Conservation (phyloP, 2,797 vertebrate genomes). For the Champsocephalus gunnari region DNA sequence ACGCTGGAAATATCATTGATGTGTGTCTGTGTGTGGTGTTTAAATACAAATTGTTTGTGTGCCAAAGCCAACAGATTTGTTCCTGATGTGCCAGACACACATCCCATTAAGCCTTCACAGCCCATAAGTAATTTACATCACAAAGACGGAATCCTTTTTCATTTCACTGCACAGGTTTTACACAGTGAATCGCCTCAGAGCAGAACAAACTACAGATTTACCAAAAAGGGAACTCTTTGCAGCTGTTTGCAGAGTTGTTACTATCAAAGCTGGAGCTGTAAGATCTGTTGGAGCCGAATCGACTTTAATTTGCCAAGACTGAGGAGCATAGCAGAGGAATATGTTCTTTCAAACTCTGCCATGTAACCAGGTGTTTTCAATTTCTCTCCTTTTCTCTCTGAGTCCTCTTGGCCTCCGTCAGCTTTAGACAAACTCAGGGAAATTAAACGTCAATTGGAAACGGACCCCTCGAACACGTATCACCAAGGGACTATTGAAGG, state of each 20-base stretch:
- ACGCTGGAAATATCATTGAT: conserved; percentile 9
- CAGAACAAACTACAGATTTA: conserved; percentile 40
- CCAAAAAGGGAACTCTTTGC: conserved; percentile 24
- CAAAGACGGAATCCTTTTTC: conserved; percentile 63
- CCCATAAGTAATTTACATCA: conserved; percentile 73
- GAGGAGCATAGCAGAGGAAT: conserved; percentile 35
- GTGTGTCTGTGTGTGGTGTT: conserved; percentile 53
- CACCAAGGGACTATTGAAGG: conserved; percentile 41
- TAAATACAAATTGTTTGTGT: conserved; percentile 45
- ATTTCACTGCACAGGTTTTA: conserved; percentile 49
- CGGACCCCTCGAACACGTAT: conserved; percentile 31
- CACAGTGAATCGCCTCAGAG: conserved; percentile 40
- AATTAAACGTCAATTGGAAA: conserved; percentile 65
- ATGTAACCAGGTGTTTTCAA: conserved; percentile 58
- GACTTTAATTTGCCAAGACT: conserved; percentile 43
- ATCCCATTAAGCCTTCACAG: conserved; percentile 67
- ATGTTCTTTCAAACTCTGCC: conserved; percentile 49
- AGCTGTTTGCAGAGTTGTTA: conserved; percentile 50
- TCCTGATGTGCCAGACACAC: conserved; percentile 70
- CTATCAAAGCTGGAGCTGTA: conserved; percentile 44
- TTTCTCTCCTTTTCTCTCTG: conserved; percentile 39
- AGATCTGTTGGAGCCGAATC: conserved; percentile 39
- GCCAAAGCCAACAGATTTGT: conserved; percentile 69
- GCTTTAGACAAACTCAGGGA: conserved; percentile 37
- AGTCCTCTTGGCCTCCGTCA: conserved; percentile 28